Base-by-base conservation (phyloP, 2,113 vertebrate genomes). In the Eulemur rufifrons region DNA sequence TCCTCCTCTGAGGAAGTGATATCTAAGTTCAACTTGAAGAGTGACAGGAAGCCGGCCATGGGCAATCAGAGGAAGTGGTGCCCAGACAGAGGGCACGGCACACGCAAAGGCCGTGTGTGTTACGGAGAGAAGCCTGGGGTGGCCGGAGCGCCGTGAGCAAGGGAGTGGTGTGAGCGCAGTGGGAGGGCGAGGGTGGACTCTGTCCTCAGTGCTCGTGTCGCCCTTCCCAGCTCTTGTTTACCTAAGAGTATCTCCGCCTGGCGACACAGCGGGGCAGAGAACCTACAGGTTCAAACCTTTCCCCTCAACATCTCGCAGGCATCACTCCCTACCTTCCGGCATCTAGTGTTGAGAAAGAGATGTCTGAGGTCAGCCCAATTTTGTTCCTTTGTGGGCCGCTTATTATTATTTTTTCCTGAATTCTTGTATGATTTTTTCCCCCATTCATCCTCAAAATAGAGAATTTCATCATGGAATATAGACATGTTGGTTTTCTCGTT, bases 21-120 rank as follows among this genome's bases (percentile, higher is more conserved):
- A 15, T 20, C 13, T 32, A 12, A 82, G 45, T 39, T 64, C 39
- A 47, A 42, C 64, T 54, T 23, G 27, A 52, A 52, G 45, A 21
- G 7, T 3, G 32, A 76, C 69, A 20, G 42, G n/a, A 15, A 63
- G 69, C 2, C 0, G 0, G 4, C 17, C 15, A 0, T 0, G 18
- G n/a, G 29, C 17, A 42, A 39, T 32, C 63, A 32, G 76, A 66
- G 47, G 27, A 66, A 69, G 20, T 0, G 3, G 23, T 39, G 20
- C 14, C 23, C 32, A 9, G 74, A 84, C 45, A 37, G 84, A 78
- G 59, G 15, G 6, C 23, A 29, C 0, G 0, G 81, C 42, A 17
- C 0, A 0, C 3, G 7, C 17, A 7, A 1, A 37, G 18, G 11
- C 50, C 61, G 2, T 47, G 42, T 47, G 42, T 5, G 0, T 39